Conservation (phyloP, 2,113 vertebrate genomes). For the Rhinopomastus cyanomelas region DNA sequence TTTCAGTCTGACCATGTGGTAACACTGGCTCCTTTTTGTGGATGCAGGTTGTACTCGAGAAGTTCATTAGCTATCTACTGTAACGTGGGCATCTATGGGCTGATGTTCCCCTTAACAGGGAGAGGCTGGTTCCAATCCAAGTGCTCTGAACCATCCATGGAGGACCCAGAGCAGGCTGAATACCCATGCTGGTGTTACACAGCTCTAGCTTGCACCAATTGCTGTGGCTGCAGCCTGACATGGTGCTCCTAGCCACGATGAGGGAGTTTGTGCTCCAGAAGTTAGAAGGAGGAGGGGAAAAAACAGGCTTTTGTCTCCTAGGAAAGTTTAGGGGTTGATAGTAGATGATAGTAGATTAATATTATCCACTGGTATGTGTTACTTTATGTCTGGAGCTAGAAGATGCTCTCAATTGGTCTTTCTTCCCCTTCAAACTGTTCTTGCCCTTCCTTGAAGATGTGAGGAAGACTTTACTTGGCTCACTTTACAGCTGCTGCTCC, state of each 20-base stretch:
- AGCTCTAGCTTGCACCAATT: not conserved
- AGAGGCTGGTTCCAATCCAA: not conserved
- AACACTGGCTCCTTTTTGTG: not conserved
- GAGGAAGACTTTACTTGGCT: not conserved
- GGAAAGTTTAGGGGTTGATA: not conserved
- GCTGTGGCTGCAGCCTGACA: not conserved
- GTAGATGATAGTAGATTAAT: not conserved
- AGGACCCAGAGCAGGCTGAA: not conserved
- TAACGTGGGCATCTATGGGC: not conserved
- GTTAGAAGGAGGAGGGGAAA: accelerated
- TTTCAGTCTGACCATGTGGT: not conserved
- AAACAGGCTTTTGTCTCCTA: not conserved
- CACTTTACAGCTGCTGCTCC: not conserved
- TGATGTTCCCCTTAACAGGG: not conserved
- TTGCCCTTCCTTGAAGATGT: not conserved
- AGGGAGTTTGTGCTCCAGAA: not conserved
- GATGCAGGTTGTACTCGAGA: not conserved
- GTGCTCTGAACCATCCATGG: not conserved
- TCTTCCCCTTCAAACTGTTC: not conserved
- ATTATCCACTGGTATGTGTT: not conserved
- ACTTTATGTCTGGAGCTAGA: not conserved
- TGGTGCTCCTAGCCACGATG: not conserved
- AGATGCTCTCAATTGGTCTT: not conserved
- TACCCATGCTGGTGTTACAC: not conserved
- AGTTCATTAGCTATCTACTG: not conserved